Conservation (phyloP, 2,888 invertebrate species). For the Rutpela maculata region DNA sequence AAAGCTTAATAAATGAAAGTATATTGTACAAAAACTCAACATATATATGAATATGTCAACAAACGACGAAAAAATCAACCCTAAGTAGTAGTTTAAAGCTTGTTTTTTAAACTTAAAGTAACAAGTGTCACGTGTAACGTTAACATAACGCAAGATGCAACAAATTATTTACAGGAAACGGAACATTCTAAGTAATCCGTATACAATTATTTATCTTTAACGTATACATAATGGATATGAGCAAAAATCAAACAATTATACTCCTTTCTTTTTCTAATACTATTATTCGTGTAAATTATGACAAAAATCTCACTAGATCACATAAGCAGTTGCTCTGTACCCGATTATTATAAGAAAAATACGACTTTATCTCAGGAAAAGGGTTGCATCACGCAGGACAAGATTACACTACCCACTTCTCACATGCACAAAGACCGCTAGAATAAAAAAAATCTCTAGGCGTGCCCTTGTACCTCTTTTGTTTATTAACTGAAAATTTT, state of each 20-base stretch:
- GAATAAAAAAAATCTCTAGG: too few relatives aligned
- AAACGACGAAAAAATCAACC: conserved; percentile 55
- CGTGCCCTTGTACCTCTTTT: too few relatives aligned
- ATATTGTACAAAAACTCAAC: conserved; percentile 57
- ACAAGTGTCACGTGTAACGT: conserved; percentile 61
- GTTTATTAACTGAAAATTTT: too few relatives aligned
- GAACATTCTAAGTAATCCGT: conserved; percentile 52
- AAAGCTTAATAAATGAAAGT: conserved; percentile 53
- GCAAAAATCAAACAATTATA: conserved; percentile 52
- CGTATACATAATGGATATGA: conserved; percentile 54
- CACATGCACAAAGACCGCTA: too few relatives aligned
- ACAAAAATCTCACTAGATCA: conserved; percentile 32
- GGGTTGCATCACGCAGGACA: neutral
- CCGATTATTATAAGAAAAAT: neutral
- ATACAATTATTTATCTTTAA: conserved; percentile 51
- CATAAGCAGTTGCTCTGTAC: neutral
- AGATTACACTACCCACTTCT: too few relatives aligned
- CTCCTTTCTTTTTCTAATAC: conserved; percentile 47
- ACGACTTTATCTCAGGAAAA: neutral
- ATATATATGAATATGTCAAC: conserved; percentile 55
- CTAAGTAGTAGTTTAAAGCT: conserved; percentile 60
- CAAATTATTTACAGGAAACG: conserved; percentile 56
- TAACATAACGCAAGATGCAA: conserved; percentile 63
- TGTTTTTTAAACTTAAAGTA: conserved; percentile 60
- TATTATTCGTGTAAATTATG: conserved; percentile 40